Evolutionary conservation across 2,797 vertebrate genomes (phyloP).

Genomic region (Mycteria americana): DNA sequence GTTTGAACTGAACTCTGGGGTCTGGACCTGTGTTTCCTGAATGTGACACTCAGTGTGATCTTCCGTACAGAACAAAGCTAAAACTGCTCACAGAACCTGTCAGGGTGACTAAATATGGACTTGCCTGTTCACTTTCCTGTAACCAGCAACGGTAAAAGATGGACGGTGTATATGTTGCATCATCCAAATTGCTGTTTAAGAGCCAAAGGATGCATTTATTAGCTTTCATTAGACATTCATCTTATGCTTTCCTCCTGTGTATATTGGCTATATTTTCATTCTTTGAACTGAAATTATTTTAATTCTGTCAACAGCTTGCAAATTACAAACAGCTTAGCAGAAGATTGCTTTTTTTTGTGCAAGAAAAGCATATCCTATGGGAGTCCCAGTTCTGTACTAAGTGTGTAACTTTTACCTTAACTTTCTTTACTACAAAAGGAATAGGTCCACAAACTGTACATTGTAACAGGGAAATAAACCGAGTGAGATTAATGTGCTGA

Average conservation of each 20-base stretch:
- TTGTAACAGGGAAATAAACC: neutral
- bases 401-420: neutral
- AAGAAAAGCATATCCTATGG: neutral
- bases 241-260: neutral
- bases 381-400: neutral
- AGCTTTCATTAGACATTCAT: neutral
- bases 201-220: neutral
- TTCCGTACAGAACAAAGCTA: neutral
- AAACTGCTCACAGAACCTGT: neutral
- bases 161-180: neutral
- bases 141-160: too few relatives aligned
- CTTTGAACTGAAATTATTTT: neutral
- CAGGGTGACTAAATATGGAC: neutral
- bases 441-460: neutral
- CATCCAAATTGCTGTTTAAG: neutral
- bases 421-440: neutral
- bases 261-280: neutral
- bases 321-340: neutral
- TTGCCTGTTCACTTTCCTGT: neutral
- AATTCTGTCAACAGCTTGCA: neutral
- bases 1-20: neutral
- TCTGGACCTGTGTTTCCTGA: neutral
- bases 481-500: neutral
- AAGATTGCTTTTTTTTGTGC: neutral
- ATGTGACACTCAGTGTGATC: neutral